Base-by-base conservation (phyloP, 2,888 invertebrate genomes). In the Protula sp. region DNA sequence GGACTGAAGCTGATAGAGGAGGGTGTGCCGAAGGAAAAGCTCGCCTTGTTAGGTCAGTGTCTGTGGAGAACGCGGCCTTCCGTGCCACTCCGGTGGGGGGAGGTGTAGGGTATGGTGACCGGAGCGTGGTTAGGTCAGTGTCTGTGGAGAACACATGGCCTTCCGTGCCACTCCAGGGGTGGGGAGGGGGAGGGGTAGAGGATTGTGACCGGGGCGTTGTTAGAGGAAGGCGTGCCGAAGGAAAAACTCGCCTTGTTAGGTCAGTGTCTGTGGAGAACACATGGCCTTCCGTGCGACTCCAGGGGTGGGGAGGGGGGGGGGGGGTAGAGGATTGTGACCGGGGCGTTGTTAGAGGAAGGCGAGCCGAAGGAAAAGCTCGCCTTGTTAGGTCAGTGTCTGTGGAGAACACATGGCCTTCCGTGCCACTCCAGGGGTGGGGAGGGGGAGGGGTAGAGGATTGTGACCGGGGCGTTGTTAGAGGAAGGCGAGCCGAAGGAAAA, bases 231-330 rank as follows among this genome's bases (percentile, higher is more conserved):
- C 14, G 91, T 99, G 54, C 94, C 95, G 0, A 92, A 94, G 75
- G 98, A 98, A 79, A 90, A 91, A 71, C 83, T 99, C 59, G 98
- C 97, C 0, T 82, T 98, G 58, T 85, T 99, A 74, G 99, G 78
- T 38, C 9, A 38, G 9, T 19, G 9, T 38, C 19, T 14, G 38
- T 38, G 9, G 9, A 38, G 93, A 92, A 1, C 87, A n/a, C n/a
- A n/a, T n/a, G n/a, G n/a, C n/a, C n/a, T 99, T 98, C 83, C 90
- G 94, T 47, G 94, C 97, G 0, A 90, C 92, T 63, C 99, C 99
- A 83, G 90, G 92, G n/a, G n/a, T n/a, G n/a, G n/a, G n/a, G n/a
- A n/a, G n/a, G n/a, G 26, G 92, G 97, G 0, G 92, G 97, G 26
- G 90, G 92, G 1, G 84, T 99, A n/a, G n/a, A n/a, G n/a, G n/a